Percentiles rank a stretch among this genome's conserved stretches.
Evolutionary conservation across 2,797 vertebrate species (phyloP).

Genomic region (Halcyon chelicuti): DNA sequence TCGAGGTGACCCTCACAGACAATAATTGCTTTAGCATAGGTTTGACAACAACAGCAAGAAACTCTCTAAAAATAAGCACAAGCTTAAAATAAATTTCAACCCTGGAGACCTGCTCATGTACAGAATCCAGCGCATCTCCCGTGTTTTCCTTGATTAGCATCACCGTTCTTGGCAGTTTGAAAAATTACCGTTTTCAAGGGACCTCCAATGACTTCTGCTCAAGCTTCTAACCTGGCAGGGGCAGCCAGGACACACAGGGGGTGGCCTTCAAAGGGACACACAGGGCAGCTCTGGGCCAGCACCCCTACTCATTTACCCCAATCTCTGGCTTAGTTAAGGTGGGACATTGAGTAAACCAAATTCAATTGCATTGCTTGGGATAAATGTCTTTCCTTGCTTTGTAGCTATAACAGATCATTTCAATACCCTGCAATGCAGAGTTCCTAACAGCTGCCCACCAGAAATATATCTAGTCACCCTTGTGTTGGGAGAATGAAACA

Average conservation of each 20-base stretch:
- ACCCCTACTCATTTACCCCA: neutral
- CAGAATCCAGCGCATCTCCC: slow-evolving; percentile 47
- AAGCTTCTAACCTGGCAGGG: slow-evolving; percentile 49
- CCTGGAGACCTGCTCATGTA: slow-evolving; percentile 43
- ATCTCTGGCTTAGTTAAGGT: neutral
- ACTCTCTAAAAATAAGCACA: slow-evolving; percentile 73
- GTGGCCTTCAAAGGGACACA: slow-evolving; percentile 39
- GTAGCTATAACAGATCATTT: neutral
- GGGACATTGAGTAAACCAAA: neutral
- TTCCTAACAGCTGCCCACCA: neutral
- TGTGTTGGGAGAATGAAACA: neutral
- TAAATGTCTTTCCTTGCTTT: neutral
- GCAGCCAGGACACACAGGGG: slow-evolving; percentile 38
- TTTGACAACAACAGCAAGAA: slow-evolving; percentile 72
- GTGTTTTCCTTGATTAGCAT: slow-evolving; percentile 68
- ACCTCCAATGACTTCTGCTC: slow-evolving; percentile 61
- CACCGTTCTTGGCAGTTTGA: slow-evolving; percentile 28
- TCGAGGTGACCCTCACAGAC: slow-evolving; percentile 70
- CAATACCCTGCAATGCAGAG: neutral
- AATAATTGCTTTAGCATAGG: slow-evolving; percentile 79
- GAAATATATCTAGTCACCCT: neutral
- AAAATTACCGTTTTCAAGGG: slow-evolving; percentile 60
- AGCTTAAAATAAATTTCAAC: slow-evolving; percentile 75
- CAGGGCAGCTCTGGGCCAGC: neutral
- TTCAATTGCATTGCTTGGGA: neutral